phyloP scores from a whole-genome alignment of 2,113 vertebrate species.

The Uria lomvia region DNA sequence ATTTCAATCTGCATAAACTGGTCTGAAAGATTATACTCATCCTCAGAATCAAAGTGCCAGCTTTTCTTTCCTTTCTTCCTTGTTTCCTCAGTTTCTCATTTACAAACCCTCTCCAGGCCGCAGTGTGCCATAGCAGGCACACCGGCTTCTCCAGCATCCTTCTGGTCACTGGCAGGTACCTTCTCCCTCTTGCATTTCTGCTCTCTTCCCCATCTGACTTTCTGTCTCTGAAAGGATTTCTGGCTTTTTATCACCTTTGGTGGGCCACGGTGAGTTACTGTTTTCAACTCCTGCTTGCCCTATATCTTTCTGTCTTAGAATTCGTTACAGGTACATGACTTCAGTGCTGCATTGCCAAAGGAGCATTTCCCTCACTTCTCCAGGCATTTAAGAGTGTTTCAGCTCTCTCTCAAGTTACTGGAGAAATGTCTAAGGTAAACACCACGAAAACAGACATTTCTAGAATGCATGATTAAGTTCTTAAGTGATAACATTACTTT shows the following conservation, averaged over 20 bases:
- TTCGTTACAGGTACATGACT: neutral
- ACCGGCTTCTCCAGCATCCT: neutral
- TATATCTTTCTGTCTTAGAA: neutral
- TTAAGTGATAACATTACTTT: neutral
- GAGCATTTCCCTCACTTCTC: neutral
- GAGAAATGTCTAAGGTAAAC: neutral
- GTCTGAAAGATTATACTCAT: neutral
- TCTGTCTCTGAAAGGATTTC: neutral
- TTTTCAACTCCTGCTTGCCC: neutral
- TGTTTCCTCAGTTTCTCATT: neutral
- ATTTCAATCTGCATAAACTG: neutral
- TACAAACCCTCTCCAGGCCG: neutral
- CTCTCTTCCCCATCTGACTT: neutral
- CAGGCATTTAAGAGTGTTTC: neutral
- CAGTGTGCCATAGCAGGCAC: neutral
- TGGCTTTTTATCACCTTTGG: neutral
- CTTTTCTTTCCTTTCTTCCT: neutral
- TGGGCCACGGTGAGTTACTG: neutral
- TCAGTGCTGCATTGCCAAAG: neutral
- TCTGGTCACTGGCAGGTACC: neutral
- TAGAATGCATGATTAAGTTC: neutral
- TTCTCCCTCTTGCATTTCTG: neutral
- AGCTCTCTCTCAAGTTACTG: neutral
- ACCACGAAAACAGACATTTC: neutral
- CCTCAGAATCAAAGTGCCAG: neutral